Percentiles rank a stretch among this genome's conserved stretches.
Evolutionary conservation across 2,888 invertebrate species (phyloP).

Genomic region (Erebia epiphron): DNA sequence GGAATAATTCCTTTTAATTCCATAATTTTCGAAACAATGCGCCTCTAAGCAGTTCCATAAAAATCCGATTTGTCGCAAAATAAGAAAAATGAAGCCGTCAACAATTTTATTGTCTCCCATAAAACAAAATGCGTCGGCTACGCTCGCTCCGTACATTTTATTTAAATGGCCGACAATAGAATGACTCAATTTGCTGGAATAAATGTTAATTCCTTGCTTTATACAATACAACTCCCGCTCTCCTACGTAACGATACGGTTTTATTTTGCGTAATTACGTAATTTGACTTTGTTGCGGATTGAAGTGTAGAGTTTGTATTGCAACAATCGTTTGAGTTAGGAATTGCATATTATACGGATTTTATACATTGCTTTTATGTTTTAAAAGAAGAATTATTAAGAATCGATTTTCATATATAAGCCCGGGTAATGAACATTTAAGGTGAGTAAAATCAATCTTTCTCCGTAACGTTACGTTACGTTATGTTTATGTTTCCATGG

Average conservation of each 20-base stretch:
- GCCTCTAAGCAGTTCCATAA: slow-evolving; percentile 38
- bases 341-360: neutral
- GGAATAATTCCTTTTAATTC: slow-evolving; percentile 1
- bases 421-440: too few species aligned
- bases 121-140: slow-evolving; percentile 44
- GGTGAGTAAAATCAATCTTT: too few species aligned
- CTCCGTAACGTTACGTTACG: too few species aligned
- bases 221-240: slow-evolving; percentile 30
- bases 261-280: slow-evolving; percentile 17
- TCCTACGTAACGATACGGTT: slow-evolving; percentile 22
- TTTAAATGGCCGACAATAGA: slow-evolving; percentile 38
- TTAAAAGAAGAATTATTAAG: too few species aligned
- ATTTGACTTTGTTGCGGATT: slow-evolving; percentile 5
- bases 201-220: slow-evolving; percentile 33
- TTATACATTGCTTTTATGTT: neutral
- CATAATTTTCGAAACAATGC: slow-evolving; percentile 20
- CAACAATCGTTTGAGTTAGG: neutral
- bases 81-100: slow-evolving; percentile 45
- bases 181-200: slow-evolving; percentile 37
- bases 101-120: slow-evolving; percentile 45
- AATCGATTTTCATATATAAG: too few species aligned
- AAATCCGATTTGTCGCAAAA: slow-evolving; percentile 42
- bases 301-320: neutral
- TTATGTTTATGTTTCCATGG: too few species aligned
- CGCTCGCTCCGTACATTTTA: slow-evolving; percentile 37